A percentile compares a stretch with the other conserved stretches of the same genome.
These are phyloP conservation scores for Proisotoma minuta DNA, from an alignment of 2,888 invertebrate genomes.

Conservation along the genomic window DNA sequence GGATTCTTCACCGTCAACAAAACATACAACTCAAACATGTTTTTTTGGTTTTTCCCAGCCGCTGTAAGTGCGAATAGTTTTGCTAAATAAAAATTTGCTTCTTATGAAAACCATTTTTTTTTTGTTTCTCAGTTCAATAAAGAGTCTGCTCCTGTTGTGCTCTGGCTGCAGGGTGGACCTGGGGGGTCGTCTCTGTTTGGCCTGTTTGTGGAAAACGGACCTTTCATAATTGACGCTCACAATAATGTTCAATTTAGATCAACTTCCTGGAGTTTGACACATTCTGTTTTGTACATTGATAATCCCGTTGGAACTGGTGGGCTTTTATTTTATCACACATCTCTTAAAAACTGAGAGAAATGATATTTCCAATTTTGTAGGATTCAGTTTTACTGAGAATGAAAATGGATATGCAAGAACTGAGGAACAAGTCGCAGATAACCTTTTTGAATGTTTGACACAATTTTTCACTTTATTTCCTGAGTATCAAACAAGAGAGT, in stretches of 20 bases:
- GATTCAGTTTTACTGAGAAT: constrained; percentile 79
- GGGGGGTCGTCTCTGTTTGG: constrained; percentile 58
- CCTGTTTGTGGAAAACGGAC: constrained; percentile 61
- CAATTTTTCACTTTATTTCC: constrained; percentile 84
- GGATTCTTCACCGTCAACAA: constrained; percentile 44
- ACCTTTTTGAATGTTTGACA: constrained; percentile 68
- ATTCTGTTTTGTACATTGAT: constrained; percentile 81
- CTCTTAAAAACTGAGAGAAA: neutral
- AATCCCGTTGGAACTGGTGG: constrained; percentile 77
- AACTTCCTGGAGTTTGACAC: constrained; percentile 69
- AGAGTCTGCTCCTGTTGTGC: constrained; percentile 51
- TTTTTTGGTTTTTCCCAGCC: constrained; percentile 47
- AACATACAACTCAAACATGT: constrained; percentile 42
- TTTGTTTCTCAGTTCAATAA: constrained; percentile 34
- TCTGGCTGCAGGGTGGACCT: constrained; percentile 61
- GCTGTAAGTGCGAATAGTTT: constrained; percentile 26
- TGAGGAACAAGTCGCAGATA: constrained; percentile 72
- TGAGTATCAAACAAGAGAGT: constrained; percentile 66
- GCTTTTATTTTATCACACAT: neutral
- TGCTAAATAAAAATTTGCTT: neutral
- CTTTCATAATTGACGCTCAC: constrained; percentile 54
- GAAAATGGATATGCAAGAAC: constrained; percentile 72
- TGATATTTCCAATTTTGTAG: constrained; percentile 51
- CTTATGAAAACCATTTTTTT: neutral
- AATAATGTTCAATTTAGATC: constrained; percentile 51